A percentile compares a stretch with the other conserved stretches of the same genome.
phyloP scores from a whole-genome alignment of 2,113 vertebrate species.

The Sminthopsis crassicaudata region DNA sequence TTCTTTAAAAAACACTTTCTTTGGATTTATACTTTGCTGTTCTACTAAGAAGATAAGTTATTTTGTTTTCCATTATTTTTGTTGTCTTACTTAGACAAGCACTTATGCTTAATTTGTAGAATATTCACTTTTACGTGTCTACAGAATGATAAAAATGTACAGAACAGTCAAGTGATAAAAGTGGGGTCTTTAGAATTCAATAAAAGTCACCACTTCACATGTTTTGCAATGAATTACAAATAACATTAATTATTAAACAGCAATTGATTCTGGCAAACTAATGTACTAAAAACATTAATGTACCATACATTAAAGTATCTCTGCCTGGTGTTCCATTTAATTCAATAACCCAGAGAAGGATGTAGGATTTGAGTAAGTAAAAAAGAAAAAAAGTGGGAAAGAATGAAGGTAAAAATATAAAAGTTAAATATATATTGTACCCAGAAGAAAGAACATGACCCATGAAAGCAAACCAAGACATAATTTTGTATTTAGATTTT shows the following conservation, averaged over 20 bases:
- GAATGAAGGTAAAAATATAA: neutral
- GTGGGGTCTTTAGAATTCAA: no score
- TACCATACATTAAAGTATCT: neutral
- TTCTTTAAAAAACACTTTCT: no score
- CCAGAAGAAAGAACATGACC: neutral
- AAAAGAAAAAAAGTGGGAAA: neutral
- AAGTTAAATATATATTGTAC: neutral
- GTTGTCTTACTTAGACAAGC: no score
- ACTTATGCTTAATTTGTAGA: no score
- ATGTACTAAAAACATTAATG: neutral
- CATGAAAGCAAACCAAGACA: neutral
- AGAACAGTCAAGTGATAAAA: no score
- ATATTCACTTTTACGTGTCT: no score
- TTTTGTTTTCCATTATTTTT: no score
- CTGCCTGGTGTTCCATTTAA: neutral
- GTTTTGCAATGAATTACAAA: neutral
- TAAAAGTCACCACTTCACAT: neutral
- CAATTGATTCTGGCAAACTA: neutral
- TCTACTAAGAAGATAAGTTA: no score
- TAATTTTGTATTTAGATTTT: neutral
- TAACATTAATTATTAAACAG: neutral
- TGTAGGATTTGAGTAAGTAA: neutral
- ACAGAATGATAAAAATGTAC: no score
- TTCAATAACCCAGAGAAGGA: neutral
- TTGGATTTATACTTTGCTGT: no score